Evolutionary conservation across 2,888 invertebrate species (phyloP), one percentile per base, ranked within the genome.

Genomic region (Furcula furcula): DNA sequence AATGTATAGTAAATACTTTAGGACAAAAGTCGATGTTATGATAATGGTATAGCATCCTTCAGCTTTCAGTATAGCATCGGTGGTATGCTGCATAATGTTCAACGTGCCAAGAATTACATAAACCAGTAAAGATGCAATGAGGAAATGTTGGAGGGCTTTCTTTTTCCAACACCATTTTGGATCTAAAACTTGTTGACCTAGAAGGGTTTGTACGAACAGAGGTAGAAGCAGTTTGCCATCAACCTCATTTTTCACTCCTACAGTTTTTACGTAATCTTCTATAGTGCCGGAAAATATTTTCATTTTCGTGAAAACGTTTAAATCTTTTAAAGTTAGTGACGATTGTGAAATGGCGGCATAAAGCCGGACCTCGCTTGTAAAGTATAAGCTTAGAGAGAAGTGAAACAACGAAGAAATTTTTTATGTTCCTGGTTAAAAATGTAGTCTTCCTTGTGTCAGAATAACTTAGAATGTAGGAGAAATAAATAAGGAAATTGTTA

Each of bases 51-150:
- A 79, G 19, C 55, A 57, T 0, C 69, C 81, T 58, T 85, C 81
- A 3, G 69, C 70, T 1, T 63, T 47, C 0, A 63, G 19, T 15
- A 65, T 55, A 0, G 57, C 11, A 14, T 78, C 73, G 0, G 45
- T 44, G 0, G 65, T 60, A 0, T 56, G 44, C 12, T 50, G 48
- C 0, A 79, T 36, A 7, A 71, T 50, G 12, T 71, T 57, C 3
- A 68, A 19, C 1, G 82, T 84, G 1, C 84, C 84, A 2, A 74
- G 33, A 23, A 67, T 40, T 0, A 77, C 69, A 32, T 85, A 84
- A 21, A 64, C 40, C 1, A 65, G 35, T 2, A 82, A 41, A n/a
- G 40, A 9, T 0, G 59, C 19, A 27, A 45, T 55, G 1, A 66
- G 34, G 7, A 74, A 14, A 31, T 76, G 68, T 34, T 71, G 56